Evolutionary conservation across 1,140 invertebrate genomes (phyloP).

Genomic region (Dendrolimus kikuchii): DNA sequence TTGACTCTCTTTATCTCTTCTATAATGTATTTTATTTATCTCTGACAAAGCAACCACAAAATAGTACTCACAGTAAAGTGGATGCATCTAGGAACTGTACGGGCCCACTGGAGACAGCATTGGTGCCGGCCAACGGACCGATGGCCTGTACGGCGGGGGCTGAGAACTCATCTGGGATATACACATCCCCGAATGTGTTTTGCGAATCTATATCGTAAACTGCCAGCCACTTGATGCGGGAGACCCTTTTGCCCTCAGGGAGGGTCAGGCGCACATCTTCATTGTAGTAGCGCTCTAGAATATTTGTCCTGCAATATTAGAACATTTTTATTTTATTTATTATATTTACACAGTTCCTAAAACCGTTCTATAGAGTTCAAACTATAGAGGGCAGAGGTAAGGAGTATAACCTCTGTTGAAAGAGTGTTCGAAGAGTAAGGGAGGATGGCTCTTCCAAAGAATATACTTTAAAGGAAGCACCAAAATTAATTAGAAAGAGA

Average conservation of each 20-base stretch:
- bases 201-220: conserved; percentile 90
- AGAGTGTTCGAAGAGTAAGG: too few relatives aligned
- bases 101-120: conserved; percentile 77
- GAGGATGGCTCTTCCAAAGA: too few relatives aligned
- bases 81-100: conserved; percentile 87
- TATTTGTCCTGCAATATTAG: conserved; percentile 81
- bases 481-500: too few relatives aligned
- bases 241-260: conserved; percentile 90
- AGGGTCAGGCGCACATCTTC: conserved; percentile 88
- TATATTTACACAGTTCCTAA: too few relatives aligned
- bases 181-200: conserved; percentile 92
- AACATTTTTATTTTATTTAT: too few relatives aligned
- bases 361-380: too few relatives aligned
- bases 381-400: too few relatives aligned
- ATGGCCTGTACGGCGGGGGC: conserved; percentile 84
- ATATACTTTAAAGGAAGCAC: too few relatives aligned
- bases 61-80: conserved; percentile 74
- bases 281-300: conserved; percentile 88
- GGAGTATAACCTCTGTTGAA: too few relatives aligned
- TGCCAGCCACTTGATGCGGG: conserved; percentile 92
- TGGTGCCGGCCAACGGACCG: conserved; percentile 77
- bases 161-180: conserved; percentile 92
- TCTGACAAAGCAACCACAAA: neutral
- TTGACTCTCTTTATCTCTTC: too few relatives aligned
- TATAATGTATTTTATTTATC: neutral